Evolutionary conservation across 2,113 vertebrate species (phyloP).

Genomic region (Phaethon lepturus): DNA sequence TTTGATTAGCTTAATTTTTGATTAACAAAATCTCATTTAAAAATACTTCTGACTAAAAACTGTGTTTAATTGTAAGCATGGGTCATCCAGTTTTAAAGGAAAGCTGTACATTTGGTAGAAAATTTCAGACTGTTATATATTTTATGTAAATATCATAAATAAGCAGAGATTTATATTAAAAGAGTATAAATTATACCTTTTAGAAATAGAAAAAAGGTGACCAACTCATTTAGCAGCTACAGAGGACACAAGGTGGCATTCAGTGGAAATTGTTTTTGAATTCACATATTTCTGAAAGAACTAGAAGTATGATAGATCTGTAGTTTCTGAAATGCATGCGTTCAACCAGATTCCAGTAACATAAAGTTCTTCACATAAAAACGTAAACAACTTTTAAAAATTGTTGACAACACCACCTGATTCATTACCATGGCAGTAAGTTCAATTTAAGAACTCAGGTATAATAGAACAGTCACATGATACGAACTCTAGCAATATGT

Average conservation of each 20-base stretch:
- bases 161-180: too few relatives aligned
- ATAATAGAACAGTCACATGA: fast-evolving
- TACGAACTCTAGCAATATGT: fast-evolving
- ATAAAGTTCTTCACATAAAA: background rate
- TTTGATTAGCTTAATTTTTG: background rate
- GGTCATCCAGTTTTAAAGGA: background rate
- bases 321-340: background rate
- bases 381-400: background rate
- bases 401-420: background rate
- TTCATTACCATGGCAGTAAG: background rate
- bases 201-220: background rate
- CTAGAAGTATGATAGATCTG: fast-evolving
- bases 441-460: background rate
- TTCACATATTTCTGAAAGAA: background rate
- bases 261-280: background rate
- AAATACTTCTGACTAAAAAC: background rate
- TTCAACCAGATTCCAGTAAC: background rate
- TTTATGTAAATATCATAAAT: background rate
- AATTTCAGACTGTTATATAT: background rate
- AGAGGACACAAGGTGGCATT: background rate
- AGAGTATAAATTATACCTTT: background rate
- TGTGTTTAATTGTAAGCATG: background rate
- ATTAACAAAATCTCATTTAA: background rate
- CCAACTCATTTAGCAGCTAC: background rate
- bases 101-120: background rate